phyloP scores from a whole-genome alignment of 2,797 vertebrate genomes.

The Darevskia nairensis region DNA sequence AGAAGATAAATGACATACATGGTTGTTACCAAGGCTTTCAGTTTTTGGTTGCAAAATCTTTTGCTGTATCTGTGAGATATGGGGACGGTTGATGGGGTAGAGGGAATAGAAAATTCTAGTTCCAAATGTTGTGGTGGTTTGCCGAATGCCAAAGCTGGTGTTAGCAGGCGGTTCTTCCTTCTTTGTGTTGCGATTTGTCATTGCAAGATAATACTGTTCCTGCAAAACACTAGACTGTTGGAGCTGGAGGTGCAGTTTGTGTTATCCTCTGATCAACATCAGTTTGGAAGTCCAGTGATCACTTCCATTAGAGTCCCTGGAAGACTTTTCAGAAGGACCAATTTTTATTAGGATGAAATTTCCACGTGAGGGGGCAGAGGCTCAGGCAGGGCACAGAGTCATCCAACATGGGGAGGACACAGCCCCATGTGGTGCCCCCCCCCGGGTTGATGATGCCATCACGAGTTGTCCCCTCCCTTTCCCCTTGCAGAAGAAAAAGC shows the following conservation, averaged over 20 bases:
- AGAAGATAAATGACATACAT: background rate
- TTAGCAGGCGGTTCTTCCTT: background rate
- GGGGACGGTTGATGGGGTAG: too few relatives aligned
- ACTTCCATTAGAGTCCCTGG: too few relatives aligned
- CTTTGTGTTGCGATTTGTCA: background rate
- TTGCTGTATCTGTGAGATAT: background rate
- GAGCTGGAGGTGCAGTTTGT: too few relatives aligned
- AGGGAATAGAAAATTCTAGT: background rate
- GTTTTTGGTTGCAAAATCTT: background rate
- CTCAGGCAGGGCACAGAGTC: background rate
- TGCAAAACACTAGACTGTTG: background rate
- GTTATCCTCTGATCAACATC: background rate
- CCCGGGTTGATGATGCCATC: too few relatives aligned
- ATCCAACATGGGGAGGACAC: too few relatives aligned
- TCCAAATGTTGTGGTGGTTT: background rate
- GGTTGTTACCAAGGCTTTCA: background rate
- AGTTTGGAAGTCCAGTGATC: too few relatives aligned
- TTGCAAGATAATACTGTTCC: background rate
- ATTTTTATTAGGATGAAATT: background rate
- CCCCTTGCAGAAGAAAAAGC: background rate
- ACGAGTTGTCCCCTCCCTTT: background rate
- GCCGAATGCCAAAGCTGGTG: background rate
- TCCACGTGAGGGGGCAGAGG: background rate
- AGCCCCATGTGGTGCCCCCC: background rate
- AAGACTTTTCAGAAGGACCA: background rate